Base-by-base conservation (phyloP, 2,888 invertebrate genomes). In the Melanostoma mellinum region DNA sequence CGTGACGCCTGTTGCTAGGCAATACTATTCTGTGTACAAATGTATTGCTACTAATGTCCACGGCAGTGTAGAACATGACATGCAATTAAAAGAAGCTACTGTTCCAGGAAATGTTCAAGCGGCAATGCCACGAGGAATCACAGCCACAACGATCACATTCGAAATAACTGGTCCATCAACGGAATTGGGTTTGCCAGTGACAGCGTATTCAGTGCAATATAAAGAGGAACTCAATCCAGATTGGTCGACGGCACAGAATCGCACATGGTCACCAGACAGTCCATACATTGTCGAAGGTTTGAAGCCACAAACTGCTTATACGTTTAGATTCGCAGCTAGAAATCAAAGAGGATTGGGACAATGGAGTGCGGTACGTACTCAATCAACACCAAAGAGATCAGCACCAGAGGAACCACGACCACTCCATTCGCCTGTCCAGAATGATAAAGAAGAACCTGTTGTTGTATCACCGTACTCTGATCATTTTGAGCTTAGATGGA, bases 61-160 rank as follows among this genome's bases (percentile, higher is more conserved):
- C 56, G 98, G 97, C 3, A 92, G 92, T 61, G 93, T 93, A 3
- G 93, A 93, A 82, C 94, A 94, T 82, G 91, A 92, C n/a, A 94
- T 97, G 87, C 93, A 94, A 78, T 91, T 97, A 81, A 93, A 94
- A 86, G 94, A 96, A 90, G 97, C 96, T 0, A 93, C 92, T 56
- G 93, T 93, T 1, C 98, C 97, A 0, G 93, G 93, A 3, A 91
- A 92, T 10, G 92, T 97, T 6, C 90, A 88, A 3, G 93, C 96
- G 90, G 95, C 94, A 0, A 93, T 93, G 86, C 93, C 95, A 87
- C 93, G 93, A 75, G 93, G 93, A 75, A 92, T 96, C 38, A 97
- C 96, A 0, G 97, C 97, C 0, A 97, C 97, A 3, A 96, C 97
- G 6, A 94, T 97, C 53, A 94, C 94, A 65, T 97, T 97, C 90